Base-by-base conservation (phyloP, 1,140 invertebrate species). In the Coenobita brevimanus region DNA sequence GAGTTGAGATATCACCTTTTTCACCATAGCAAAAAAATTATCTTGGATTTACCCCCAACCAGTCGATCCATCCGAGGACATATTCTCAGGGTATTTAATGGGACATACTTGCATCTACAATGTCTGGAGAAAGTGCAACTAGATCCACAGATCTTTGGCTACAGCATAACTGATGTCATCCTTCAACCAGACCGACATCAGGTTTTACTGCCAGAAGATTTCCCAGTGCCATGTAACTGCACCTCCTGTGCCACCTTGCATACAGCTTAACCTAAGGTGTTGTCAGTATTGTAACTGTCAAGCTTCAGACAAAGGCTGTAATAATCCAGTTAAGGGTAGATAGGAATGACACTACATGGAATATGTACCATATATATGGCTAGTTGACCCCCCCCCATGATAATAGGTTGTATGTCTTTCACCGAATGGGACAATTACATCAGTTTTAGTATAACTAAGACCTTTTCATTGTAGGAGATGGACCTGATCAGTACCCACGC, bases 31-130 rank as follows among this genome's bases (percentile, higher is more conserved):
- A 79, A 50, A 27, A 54, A 54, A 30, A 54, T 46, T 27, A 54
- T 79, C 10, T 8, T 79, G 24, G 76, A 79, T 46, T 54, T 50
- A 79, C 46, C 76, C n/a, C 76, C 38, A 46, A 79, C 76, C 33
- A 79, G 76, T 79, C 76, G 46, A 21, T 4, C 43, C n/a, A 54
- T 41, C 8, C 33, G 41, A 17, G 38, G 24, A 17, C 71, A 33
- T 13, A 38, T 75, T 41, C 71, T 30, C 4, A 6, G 71, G 71
- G 71, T 36, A 13, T 75, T 75, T 41, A 15, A 30, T 41, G 38
- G 71, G 33, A 75, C 38, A 15, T 75, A 30, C 24, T 13, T 75
- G 15, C 30, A 36, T 13, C 13, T 75, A 24, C 64, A 67, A 17
- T 67, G 64, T 27, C 24, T 67, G 24, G 64, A 67, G 8, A 27